These are phyloP conservation scores for Epizoanthus fatuus DNA, from an alignment of 92 coral and sea anemone genomes.

Conservation along the genomic window DNA sequence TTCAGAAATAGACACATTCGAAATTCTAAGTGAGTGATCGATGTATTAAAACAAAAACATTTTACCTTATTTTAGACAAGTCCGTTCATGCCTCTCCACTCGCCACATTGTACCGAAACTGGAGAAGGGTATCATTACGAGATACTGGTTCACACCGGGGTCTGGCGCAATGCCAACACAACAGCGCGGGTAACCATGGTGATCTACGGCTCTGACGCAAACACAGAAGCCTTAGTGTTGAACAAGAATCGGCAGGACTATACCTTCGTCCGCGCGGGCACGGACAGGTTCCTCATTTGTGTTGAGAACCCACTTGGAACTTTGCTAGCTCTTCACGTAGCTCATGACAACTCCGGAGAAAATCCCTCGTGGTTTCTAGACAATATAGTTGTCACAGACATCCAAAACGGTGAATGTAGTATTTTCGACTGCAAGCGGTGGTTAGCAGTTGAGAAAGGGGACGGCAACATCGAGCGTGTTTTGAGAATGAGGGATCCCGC, in stretches of 20 bases:
- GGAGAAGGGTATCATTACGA: slow-evolving; percentile 21
- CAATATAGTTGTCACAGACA: slow-evolving; percentile 37
- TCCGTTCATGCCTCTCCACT: slow-evolving; percentile 1
- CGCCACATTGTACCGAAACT: background rate
- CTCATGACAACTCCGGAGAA: slow-evolving; percentile 54
- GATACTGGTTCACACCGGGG: slow-evolving; percentile 20
- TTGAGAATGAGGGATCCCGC: slow-evolving; percentile 35
- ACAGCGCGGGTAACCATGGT: slow-evolving; percentile 30
- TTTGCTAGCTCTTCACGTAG: slow-evolving; percentile 29
- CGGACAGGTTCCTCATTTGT: slow-evolving; percentile 22
- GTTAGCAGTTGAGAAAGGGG: slow-evolving; percentile 63
- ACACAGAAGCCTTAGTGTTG: slow-evolving; percentile 3
- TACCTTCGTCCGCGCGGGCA: slow-evolving; percentile 42
- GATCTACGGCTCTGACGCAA: background rate
- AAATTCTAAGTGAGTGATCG: too few relatives aligned
- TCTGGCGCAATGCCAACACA: slow-evolving; percentile 27
- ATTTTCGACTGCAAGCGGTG: slow-evolving; percentile 48
- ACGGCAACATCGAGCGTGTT: slow-evolving; percentile 38
- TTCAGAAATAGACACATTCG: too few relatives aligned
- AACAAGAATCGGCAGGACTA: background rate
- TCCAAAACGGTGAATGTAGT: slow-evolving; percentile 36
- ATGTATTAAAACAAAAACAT: too few relatives aligned
- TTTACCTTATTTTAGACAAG: background rate
- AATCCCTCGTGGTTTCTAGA: slow-evolving; percentile 66
- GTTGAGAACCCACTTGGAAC: slow-evolving; percentile 42